A percentile compares a stretch with the other conserved stretches of the same genome.
Evolutionary conservation across 1,140 invertebrate genomes (phyloP).

Genomic region (Mamestra configurata): DNA sequence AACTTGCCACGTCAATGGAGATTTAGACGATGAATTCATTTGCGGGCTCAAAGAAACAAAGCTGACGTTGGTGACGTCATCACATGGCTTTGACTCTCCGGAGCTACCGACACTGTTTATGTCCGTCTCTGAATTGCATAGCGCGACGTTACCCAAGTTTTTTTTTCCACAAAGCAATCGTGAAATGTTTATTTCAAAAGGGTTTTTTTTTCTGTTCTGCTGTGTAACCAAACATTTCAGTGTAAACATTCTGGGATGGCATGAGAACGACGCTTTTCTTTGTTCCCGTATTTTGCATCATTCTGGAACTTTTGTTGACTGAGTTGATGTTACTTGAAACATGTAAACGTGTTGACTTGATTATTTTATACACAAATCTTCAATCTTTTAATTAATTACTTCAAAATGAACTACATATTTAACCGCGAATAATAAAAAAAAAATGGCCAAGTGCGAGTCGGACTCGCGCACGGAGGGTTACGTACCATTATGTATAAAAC

Average conservation of each 20-base stretch:
- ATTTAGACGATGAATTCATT: slow-evolving; percentile 50
- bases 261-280: slow-evolving; percentile 13
- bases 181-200: slow-evolving; percentile 38
- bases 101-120: slow-evolving; percentile 36
- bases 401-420: too few relatives aligned
- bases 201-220: slow-evolving; percentile 13
- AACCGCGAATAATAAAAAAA: too few relatives aligned
- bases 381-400: too few relatives aligned
- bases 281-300: slow-evolving; percentile 8
- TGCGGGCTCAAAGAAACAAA: slow-evolving; percentile 52
- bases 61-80: slow-evolving; percentile 19
- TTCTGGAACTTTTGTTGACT: slow-evolving; percentile 7
- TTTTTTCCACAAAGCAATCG: slow-evolving; percentile 43
- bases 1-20: slow-evolving; percentile 41
- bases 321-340: neutral
- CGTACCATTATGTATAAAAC: too few relatives aligned
- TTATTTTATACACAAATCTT: too few relatives aligned
- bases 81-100: slow-evolving; percentile 21
- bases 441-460: too few relatives aligned
- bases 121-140: slow-evolving; percentile 45
- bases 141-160: slow-evolving; percentile 35
- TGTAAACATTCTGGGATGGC: slow-evolving; percentile 27
- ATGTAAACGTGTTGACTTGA: neutral
- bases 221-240: slow-evolving; percentile 31
- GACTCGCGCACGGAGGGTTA: too few relatives aligned